Base-by-base conservation (phyloP, 1,140 invertebrate genomes). In the Rhopalosiphum maidis region DNA sequence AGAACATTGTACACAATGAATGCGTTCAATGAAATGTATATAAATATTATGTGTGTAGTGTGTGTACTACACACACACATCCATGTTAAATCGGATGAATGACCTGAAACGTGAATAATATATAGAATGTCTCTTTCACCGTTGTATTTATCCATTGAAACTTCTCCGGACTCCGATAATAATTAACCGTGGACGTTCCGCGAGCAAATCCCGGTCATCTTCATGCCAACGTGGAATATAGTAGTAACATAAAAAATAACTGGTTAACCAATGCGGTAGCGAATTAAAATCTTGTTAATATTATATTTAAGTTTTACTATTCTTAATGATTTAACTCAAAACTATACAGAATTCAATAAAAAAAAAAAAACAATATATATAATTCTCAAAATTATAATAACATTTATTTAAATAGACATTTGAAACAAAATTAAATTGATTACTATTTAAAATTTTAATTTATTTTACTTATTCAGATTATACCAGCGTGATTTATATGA, bases 81-180 rank as follows among this genome's bases (percentile, higher is more conserved):
- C 21, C 48, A 86, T 86, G 37, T 85, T 93, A 85, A 54, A 93
- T 85, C 91, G 77, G 91, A 93, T 93, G 91, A 93, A 93, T 93
- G 91, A 93, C 91, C 91, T 93, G 91, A 86, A 85, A 93, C 48
- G 91, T 51, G 82, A 82, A 83, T 43, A 82, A 83, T 43, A 82
- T 85, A 86, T 86, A 83, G 91, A 83, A 93, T 93, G 43, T 93
- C 77, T 93, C 90, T 48, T 93, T 93, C 91, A 85, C 91, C 77
- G 91, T 93, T 85, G 91, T 82, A 86, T 93, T 93, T 93, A 93
- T 93, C 91, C 77, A 93, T 83, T 85, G 48, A 85, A 93, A 93
- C 68, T 85, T 85, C 91, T 86, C 82, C 25, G 35, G 85, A 54
- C 91, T 86, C 82, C 25, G 35, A 92, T 83, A 82, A 93, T 91